Base-by-base conservation (phyloP, 1,140 invertebrate species). In the Meloidogyne hapla region DNA sequence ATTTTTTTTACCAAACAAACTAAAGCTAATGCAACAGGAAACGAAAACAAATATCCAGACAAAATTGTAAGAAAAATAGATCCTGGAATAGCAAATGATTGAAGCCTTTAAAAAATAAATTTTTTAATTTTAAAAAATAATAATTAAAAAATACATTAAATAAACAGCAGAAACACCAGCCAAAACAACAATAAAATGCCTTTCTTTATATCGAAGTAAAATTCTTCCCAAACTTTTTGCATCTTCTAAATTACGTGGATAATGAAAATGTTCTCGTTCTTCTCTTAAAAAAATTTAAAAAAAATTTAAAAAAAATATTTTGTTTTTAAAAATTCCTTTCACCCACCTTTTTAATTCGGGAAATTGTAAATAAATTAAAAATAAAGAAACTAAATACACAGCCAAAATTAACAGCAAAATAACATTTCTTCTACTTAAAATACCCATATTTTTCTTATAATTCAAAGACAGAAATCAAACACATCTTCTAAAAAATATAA, bases 21-120 rank as follows among this genome's bases (percentile, higher is more conserved):
- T 69, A 98, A 89, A 65, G 92, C 85, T 80, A 99, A 88, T 15
- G 96, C 96, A 75, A 95, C 82, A 42, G 91, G 91, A 89, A 98
- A 98, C 76, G 93, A 93, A 87, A 98, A 99, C 2, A 99, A 89
- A 89, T 97, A 99, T 80, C 97, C 97, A 78, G 94, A 95, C 28
- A 99, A 89, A 81, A 99, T 96, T 77, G 95, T 98, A 48, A 99
- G 89, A 87, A 98, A 98, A 86, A 99, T 93, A 40, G 96, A 98
- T 80, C 96, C 96, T 81, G 96, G 96, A 89, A 99, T 99, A 81
- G 96, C 96, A 90, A 99, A 99, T 77, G 96, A 96, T 91, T 99
- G 96, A 81, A 99, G 91, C 28, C 70, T 61, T 23, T n/a, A 33
- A 78, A 0, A 38, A 23, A 64, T 15, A 68, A 73, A 68, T 15